These are phyloP conservation scores for Halcyon malimbica DNA, from an alignment of 2,113 vertebrate species.

Conservation along the genomic window DNA sequence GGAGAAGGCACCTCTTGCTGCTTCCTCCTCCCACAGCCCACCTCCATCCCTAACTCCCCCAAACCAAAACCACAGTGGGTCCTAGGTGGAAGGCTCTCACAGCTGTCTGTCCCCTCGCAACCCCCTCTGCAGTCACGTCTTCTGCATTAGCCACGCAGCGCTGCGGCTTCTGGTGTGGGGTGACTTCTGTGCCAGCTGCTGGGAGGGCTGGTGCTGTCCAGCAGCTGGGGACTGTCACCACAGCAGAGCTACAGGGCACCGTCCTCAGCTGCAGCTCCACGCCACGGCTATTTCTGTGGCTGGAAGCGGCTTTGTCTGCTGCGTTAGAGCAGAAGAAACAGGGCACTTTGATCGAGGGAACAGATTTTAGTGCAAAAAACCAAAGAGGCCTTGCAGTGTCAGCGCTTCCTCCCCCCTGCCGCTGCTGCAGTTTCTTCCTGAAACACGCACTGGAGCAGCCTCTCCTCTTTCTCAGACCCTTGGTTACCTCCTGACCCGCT, in stretches of 20 bases:
- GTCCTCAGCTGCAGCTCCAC: background rate
- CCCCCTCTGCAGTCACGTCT: background rate
- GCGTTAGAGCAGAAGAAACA: background rate
- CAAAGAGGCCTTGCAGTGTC: background rate
- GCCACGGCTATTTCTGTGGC: rapidly evolving
- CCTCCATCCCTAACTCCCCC: background rate
- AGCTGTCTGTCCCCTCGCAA: background rate
- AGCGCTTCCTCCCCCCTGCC: background rate
- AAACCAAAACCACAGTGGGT: rapidly evolving
- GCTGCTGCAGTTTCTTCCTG: background rate
- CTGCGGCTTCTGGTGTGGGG: rapidly evolving
- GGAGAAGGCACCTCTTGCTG: rapidly evolving
- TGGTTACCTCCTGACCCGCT: background rate
- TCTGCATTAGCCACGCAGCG: rapidly evolving
- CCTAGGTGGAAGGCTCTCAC: background rate
- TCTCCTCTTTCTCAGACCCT: background rate
- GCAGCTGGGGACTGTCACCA: background rate
- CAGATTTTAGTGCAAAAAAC: background rate
- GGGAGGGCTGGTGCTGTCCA: slow-evolving; percentile 19
- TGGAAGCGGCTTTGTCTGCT: rapidly evolving
- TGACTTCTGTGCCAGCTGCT: rapidly evolving
- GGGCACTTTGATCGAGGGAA: rapidly evolving
- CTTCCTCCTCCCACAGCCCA: background rate
- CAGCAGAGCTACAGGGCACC: background rate
- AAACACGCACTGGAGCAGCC: rapidly evolving